phyloP scores from a whole-genome alignment of 2,888 invertebrate species.

The Rotaria magnacalcarata region DNA sequence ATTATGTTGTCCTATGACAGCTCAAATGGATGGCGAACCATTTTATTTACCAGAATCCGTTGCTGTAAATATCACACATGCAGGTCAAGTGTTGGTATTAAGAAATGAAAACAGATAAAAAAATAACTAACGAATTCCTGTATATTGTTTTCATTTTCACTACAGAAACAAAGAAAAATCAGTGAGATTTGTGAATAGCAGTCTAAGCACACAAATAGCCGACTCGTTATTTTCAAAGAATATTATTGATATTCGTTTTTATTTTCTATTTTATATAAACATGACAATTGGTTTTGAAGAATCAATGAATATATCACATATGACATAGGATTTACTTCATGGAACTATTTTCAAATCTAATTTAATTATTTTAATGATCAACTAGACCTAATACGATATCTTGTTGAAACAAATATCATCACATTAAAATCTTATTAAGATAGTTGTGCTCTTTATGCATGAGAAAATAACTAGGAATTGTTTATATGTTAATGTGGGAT shows the following conservation, averaged over 20 bases:
- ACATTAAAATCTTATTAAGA: no score
- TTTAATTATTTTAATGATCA: neutral
- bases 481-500: no score
- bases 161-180: neutral
- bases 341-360: neutral
- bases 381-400: neutral
- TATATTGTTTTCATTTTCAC: neutral
- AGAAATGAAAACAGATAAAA: neutral
- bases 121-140: neutral
- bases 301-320: neutral
- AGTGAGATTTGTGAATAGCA: neutral
- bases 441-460: no score
- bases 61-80: conserved; percentile 1
- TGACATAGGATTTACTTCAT: neutral
- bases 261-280: neutral
- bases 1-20: neutral
- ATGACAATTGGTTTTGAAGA: neutral
- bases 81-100: conserved; percentile 27
- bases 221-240: neutral
- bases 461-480: no score
- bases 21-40: conserved; percentile 36
- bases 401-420: no score
- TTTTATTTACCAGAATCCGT: neutral
- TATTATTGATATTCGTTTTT: neutral
- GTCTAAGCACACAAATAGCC: neutral